Conservation (phyloP, 2,113 vertebrate species). For the Calyptommatus sinebrachiatus region DNA sequence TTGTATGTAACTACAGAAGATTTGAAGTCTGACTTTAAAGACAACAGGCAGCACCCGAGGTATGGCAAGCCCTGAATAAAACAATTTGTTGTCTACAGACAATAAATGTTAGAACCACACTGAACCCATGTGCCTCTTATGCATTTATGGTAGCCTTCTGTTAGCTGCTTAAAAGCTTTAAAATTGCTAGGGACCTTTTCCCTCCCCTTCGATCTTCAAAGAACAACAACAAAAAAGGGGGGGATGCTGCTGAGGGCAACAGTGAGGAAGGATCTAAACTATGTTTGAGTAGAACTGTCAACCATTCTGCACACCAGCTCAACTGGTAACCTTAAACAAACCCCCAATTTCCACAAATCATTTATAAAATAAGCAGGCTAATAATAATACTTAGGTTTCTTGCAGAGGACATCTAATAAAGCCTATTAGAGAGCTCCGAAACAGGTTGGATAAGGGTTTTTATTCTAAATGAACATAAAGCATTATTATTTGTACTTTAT, state of each 20-base stretch:
- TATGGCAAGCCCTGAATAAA: background rate
- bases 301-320: conserved; percentile 34
- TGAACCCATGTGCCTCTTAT: conserved; percentile 23
- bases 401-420: background rate
- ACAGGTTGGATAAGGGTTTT: background rate
- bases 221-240: conserved; percentile 22
- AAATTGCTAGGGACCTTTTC: conserved; percentile 45
- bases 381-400: conserved; percentile 22
- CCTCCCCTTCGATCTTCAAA: conserved; percentile 27
- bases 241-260: conserved; percentile 38
- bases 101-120: conserved; percentile 23
- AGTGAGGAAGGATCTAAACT: conserved; percentile 48
- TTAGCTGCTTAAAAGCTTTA: conserved; percentile 19
- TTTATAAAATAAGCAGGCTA: conserved; percentile 29
- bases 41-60: background rate
- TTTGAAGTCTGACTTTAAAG: background rate
- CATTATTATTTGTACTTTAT: conserved; percentile 20
- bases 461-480: conserved; percentile 12
- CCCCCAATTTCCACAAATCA: conserved; percentile 22
- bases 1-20: background rate
- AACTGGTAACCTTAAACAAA: conserved; percentile 36
- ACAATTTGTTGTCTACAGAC: background rate
- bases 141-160: conserved; percentile 39
- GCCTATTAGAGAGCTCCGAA: background rate
- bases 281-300: conserved; percentile 46